These are phyloP conservation scores for Pyrocephalus nanus DNA, from an alignment of 2,797 vertebrate species.

Conservation along the genomic window DNA sequence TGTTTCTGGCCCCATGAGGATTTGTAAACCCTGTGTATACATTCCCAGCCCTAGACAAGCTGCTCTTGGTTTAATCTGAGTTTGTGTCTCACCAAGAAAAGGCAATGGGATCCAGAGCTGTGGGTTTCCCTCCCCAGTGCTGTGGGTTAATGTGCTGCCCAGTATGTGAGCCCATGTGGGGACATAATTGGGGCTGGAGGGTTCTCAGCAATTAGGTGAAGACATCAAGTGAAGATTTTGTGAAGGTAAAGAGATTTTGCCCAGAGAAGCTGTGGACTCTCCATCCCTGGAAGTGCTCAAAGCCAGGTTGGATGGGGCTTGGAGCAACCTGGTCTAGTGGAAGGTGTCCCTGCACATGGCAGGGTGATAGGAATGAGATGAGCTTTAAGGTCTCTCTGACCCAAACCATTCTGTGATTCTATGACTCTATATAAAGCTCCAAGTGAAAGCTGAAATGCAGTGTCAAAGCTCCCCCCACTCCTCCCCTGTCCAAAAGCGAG, in stretches of 20 bases:
- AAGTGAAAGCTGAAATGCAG: not conserved
- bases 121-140: not conserved
- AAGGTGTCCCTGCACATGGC: not conserved
- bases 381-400: not conserved
- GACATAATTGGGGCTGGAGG: rapidly evolving
- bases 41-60: not conserved
- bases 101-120: no score
- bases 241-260: not conserved
- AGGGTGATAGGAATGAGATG: not conserved
- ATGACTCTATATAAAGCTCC: not conserved
- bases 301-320: not conserved
- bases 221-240: rapidly evolving
- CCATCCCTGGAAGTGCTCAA: not conserved
- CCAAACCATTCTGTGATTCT: not conserved
- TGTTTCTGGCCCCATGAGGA: not conserved
- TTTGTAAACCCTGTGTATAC: not conserved
- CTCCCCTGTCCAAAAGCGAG: not conserved
- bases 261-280: not conserved
- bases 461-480: not conserved
- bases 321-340: not conserved
- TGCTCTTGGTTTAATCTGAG: not conserved
- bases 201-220: not conserved
- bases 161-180: rapidly evolving
- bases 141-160: rapidly evolving
- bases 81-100: not conserved